Percentiles rank a stretch among this genome's conserved stretches.
Evolutionary conservation across 2,888 invertebrate genomes (phyloP).

Genomic region (Heliconius ethilla): DNA sequence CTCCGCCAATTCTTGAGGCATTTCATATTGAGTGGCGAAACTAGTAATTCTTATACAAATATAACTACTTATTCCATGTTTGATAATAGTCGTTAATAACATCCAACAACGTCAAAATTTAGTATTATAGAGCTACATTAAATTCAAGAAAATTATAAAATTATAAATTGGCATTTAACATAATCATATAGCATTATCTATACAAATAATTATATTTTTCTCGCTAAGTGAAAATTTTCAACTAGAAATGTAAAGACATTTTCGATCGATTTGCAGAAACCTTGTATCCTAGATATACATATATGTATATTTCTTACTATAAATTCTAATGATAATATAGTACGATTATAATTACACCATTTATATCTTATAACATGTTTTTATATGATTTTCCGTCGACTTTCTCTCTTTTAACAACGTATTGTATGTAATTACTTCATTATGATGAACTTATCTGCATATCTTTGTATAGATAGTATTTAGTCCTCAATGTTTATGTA

Average conservation of each 20-base stretch:
- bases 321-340: not conserved
- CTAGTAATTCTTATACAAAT: no score
- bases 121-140: no score
- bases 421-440: not conserved
- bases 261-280: not conserved
- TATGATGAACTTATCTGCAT: not conserved
- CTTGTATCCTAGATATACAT: no score
- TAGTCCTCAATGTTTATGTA: not conserved
- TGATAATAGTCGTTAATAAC: no score
- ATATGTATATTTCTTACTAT: not conserved
- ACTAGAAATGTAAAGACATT: not conserved
- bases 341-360: slow-evolving; percentile 2
- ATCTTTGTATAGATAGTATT: not conserved
- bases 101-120: no score
- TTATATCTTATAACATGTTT: slow-evolving; percentile 11
- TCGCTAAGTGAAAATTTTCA: not conserved
- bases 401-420: slow-evolving; percentile 18
- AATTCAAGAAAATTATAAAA: no score
- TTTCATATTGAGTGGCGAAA: not conserved
- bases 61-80: no score
- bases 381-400: slow-evolving; percentile 5
- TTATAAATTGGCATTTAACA: no score
- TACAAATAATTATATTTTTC: not conserved
- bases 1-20: not conserved
- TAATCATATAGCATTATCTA: no score